A percentile compares a stretch with the other conserved stretches of the same genome.
Evolutionary conservation across 1,140 invertebrate genomes (phyloP).

Genomic region (Oedothorax gibbosus): DNA sequence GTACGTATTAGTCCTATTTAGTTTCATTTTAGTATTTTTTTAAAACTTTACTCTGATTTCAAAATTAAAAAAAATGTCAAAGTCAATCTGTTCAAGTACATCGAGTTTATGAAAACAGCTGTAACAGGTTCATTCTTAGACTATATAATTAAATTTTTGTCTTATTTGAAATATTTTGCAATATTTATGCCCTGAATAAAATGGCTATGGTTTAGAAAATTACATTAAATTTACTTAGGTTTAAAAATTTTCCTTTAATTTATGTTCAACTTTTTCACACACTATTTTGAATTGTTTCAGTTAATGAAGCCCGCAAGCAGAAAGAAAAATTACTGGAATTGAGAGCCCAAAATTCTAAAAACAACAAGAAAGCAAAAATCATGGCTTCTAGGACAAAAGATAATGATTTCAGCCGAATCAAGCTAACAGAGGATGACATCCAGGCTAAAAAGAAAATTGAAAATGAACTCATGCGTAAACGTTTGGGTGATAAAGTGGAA

Average conservation of each 20-base stretch:
- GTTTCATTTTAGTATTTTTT: too few relatives aligned
- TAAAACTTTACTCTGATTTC: too few relatives aligned
- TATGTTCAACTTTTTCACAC: not conserved
- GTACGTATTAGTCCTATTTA: too few relatives aligned
- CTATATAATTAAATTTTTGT: too few relatives aligned
- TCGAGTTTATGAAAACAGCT: too few relatives aligned
- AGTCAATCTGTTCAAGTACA: too few relatives aligned
- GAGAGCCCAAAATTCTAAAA: constrained; percentile 77
- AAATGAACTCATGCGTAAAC: constrained; percentile 56
- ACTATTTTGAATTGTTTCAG: constrained; percentile 30
- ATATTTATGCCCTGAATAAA: too few relatives aligned
- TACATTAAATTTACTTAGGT: too few relatives aligned
- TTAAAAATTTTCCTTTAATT: not conserved
- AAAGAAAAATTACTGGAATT: constrained; percentile 76
- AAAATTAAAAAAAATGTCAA: too few relatives aligned
- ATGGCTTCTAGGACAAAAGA: constrained; percentile 85
- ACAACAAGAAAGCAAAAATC: constrained; percentile 73
- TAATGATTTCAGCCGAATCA: constrained; percentile 80
- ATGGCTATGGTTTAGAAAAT: too few relatives aligned
- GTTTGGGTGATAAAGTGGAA: constrained; percentile 68
- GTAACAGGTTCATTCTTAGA: too few relatives aligned
- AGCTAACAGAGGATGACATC: constrained; percentile 76
- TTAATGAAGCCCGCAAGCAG: constrained; percentile 65
- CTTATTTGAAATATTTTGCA: too few relatives aligned
- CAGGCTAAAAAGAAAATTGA: constrained; percentile 59